phyloP scores from a whole-genome alignment of 2,888 invertebrate species.

The Hyposoter dolosus region DNA sequence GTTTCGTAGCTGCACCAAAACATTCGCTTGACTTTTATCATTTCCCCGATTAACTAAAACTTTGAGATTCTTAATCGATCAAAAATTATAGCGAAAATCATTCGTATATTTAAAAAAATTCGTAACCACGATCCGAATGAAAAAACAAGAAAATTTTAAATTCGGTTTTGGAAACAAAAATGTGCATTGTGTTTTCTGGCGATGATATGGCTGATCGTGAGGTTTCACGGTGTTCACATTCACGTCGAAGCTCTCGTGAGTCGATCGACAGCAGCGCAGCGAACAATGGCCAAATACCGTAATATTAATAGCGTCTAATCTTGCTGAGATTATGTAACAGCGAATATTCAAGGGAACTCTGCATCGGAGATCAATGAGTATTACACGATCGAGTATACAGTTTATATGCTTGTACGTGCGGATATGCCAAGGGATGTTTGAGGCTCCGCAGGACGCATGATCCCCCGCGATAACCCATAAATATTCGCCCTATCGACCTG shows the following conservation, averaged over 20 bases:
- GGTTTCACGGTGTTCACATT: not conserved
- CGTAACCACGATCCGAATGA: too few relatives aligned
- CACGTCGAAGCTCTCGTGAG: not conserved
- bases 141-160: too few relatives aligned
- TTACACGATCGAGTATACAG: conserved; percentile 20
- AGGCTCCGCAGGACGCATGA: not conserved
- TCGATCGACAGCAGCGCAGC: not conserved
- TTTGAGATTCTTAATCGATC: not conserved
- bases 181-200: not conserved
- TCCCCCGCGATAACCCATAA: not conserved
- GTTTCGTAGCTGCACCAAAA: not conserved
- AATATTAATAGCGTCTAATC: conserved; percentile 63
- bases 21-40: not conserved
- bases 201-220: not conserved
- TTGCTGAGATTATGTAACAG: conserved; percentile 18
- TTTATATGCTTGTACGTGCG: not conserved
- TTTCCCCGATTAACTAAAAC: not conserved
- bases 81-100: too few relatives aligned
- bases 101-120: too few relatives aligned
- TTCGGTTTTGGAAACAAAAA: not conserved
- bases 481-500: not conserved
- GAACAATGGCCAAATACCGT: conserved; percentile 37
- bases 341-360: conserved; percentile 3
- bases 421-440: not conserved
- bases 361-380: conserved; percentile 36